Percentiles rank a stretch among this genome's conserved stretches.
These are phyloP conservation scores for Bedellia somnulentella DNA, from an alignment of 2,888 invertebrate genomes.

Conservation along the genomic window DNA sequence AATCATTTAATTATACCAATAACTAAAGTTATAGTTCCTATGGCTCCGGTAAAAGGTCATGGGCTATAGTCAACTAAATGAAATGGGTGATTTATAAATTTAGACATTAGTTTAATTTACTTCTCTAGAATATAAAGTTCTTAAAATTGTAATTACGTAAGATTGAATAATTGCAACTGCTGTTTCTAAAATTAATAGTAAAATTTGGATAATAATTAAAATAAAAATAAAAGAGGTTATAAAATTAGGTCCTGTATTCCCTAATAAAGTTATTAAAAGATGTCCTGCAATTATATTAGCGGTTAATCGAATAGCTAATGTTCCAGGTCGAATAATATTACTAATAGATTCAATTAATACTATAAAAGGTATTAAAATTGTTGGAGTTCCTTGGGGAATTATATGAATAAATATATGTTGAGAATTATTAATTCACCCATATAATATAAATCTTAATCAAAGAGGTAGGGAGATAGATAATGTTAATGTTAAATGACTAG, in stretches of 20 bases:
- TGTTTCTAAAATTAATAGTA: slow-evolving; percentile 58
- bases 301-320: slow-evolving; percentile 69
- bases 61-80: slow-evolving; percentile 69
- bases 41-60: slow-evolving; percentile 64
- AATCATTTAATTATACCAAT: slow-evolving; percentile 66
- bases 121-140: slow-evolving; percentile 69
- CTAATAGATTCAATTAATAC: slow-evolving; percentile 75
- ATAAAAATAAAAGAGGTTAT: slow-evolving; percentile 23
- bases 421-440: slow-evolving; percentile 64
- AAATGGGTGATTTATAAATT: slow-evolving; percentile 60
- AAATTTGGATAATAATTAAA: slow-evolving; percentile 45
- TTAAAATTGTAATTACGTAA: slow-evolving; percentile 67
- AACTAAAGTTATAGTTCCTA: slow-evolving; percentile 59
- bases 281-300: slow-evolving; percentile 81
- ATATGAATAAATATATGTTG: slow-evolving; percentile 68
- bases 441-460: slow-evolving; percentile 68
- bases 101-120: slow-evolving; percentile 54
- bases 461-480: slow-evolving; percentile 62
- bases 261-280: slow-evolving; percentile 65
- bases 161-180: slow-evolving; percentile 68
- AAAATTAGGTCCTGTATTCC: slow-evolving; percentile 26
- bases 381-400: slow-evolving; percentile 69
- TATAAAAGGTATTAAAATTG: slow-evolving; percentile 69
- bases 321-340: slow-evolving; percentile 70
- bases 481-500: slow-evolving; percentile 65